These are phyloP conservation scores for Campaea margaritaria DNA, from an alignment of 2,888 invertebrate genomes.

Conservation along the genomic window DNA sequence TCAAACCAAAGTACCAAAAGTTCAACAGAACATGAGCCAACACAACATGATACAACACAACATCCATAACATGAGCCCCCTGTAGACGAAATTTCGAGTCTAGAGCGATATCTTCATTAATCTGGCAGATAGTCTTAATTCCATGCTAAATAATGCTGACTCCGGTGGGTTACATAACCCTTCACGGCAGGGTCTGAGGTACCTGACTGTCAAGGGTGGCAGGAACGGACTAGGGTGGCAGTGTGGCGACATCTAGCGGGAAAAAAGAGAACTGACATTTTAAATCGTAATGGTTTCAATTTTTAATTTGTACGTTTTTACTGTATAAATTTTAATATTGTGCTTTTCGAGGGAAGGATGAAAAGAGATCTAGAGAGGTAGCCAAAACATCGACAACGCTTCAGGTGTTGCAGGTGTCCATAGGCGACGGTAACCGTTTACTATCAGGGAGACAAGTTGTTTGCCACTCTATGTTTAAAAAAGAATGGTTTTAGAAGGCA, in stretches of 20 bases:
- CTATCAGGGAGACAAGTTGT: too few relatives aligned
- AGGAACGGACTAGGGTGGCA: not conserved
- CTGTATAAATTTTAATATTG: too few relatives aligned
- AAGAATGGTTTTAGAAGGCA: too few relatives aligned
- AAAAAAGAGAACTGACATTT: not conserved
- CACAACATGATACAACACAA: too few relatives aligned
- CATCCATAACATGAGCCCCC: conserved; percentile 45
- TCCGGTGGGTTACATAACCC: conserved; percentile 65
- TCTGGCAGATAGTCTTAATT: conserved; percentile 72
- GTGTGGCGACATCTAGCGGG: conserved; percentile 4
- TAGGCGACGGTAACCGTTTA: too few relatives aligned
- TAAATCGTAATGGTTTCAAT: not conserved
- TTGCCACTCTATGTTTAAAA: too few relatives aligned
- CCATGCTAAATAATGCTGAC: conserved; percentile 76
- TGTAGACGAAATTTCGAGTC: conserved; percentile 46
- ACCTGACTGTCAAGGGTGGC: conserved; percentile 18
- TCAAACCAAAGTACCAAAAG: not conserved
- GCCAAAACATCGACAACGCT: too few relatives aligned
- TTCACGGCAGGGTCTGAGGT: conserved; percentile 38
- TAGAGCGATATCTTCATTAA: conserved; percentile 68
- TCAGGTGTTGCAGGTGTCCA: too few relatives aligned
- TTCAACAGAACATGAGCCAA: too few relatives aligned
- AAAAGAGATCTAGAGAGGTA: too few relatives aligned
- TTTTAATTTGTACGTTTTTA: not conserved
- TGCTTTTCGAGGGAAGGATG: too few relatives aligned